These are phyloP conservation scores for Tubulanus polymorphus DNA, from an alignment of 2,888 invertebrate genomes.

Conservation along the genomic window DNA sequence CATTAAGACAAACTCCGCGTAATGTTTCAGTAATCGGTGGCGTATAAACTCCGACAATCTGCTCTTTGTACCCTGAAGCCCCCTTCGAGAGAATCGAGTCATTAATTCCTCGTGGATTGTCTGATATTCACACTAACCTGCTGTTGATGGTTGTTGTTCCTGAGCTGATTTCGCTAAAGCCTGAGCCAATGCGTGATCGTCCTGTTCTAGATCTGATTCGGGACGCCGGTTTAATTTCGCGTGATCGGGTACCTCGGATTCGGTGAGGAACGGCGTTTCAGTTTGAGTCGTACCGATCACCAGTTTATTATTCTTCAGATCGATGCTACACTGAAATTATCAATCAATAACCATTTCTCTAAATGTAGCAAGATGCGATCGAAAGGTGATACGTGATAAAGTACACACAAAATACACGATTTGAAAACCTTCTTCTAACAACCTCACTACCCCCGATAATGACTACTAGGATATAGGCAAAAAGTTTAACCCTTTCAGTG, in stretches of 20 bases:
- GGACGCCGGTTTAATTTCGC: conserved; percentile 63
- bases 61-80: not conserved
- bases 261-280: conserved; percentile 81
- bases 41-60: not conserved
- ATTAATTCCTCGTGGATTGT: no score
- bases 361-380: no score
- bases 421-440: no score
- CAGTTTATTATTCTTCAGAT: conserved; percentile 80
- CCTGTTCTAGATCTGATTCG: conserved; percentile 21
- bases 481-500: no score
- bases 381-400: no score
- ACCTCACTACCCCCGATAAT: no score
- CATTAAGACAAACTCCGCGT: no score
- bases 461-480: no score
- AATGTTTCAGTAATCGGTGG: not conserved
- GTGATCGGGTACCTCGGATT: conserved; percentile 74
- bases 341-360: no score
- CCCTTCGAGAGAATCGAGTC: not conserved
- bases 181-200: conserved; percentile 45
- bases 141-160: no score
- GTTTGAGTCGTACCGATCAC: conserved; percentile 92
- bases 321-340: conserved; percentile 75
- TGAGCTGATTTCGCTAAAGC: conserved; percentile 45
- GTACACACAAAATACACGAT: no score
- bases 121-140: no score